A percentile compares a stretch with the other conserved stretches of the same genome.
Evolutionary conservation across 2,888 invertebrate species (phyloP).

Genomic region (Lasioglossum villosulum): DNA sequence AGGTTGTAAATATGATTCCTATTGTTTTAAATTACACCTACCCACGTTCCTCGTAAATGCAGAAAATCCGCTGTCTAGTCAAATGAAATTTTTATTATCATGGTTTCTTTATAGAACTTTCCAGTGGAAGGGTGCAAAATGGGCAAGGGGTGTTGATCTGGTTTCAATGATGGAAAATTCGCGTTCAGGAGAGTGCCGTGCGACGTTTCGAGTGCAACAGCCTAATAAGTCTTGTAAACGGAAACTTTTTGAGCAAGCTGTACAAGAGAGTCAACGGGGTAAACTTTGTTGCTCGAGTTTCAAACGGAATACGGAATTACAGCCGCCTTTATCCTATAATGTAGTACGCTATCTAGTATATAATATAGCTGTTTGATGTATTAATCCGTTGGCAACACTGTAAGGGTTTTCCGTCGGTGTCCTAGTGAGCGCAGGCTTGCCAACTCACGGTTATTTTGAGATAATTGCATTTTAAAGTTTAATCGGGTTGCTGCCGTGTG

Average conservation of each 20-base stretch:
- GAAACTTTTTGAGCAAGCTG: neutral
- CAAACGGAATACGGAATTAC: slow-evolving; percentile 41
- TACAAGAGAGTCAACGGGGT: too few species aligned
- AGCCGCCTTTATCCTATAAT: neutral
- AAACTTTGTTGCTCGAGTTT: slow-evolving; percentile 7
- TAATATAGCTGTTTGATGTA: slow-evolving; percentile 55
- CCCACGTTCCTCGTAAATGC: too few species aligned
- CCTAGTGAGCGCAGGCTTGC: slow-evolving; percentile 36
- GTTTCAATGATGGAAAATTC: neutral
- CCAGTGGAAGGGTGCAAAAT: neutral
- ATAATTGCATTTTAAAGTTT: slow-evolving; percentile 62
- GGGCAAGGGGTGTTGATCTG: neutral
- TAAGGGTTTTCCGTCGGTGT: slow-evolving; percentile 37
- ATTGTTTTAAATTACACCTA: too few species aligned
- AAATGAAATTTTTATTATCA: neutral
- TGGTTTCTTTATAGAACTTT: neutral
- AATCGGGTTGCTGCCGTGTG: slow-evolving; percentile 32
- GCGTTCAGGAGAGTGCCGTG: neutral
- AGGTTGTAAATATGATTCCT: too few species aligned
- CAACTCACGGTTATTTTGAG: slow-evolving; percentile 56
- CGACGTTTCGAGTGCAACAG: neutral
- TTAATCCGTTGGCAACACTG: slow-evolving; percentile 49
- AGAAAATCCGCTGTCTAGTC: too few species aligned
- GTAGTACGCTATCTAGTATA: slow-evolving; percentile 13
- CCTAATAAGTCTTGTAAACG: neutral